Percentiles rank a stretch among this genome's conserved stretches.
These are phyloP conservation scores for Tolmerus cingulatus DNA, from an alignment of 2,888 invertebrate species.

Conservation along the genomic window DNA sequence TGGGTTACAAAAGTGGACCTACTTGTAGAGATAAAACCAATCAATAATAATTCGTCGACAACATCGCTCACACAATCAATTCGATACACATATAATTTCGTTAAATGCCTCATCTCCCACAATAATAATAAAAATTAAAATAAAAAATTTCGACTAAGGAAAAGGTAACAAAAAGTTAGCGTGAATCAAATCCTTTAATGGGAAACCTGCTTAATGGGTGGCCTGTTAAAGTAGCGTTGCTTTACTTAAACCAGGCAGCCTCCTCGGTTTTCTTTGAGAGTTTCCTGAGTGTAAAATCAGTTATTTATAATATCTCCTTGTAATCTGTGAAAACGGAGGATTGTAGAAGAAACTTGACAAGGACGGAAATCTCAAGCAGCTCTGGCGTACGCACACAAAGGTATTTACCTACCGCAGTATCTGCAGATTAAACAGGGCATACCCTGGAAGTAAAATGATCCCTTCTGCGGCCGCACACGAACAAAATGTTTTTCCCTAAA, in stretches of 20 bases:
- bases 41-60: neutral
- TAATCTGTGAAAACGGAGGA: neutral
- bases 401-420: constrained; percentile 12
- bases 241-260: neutral
- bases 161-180: neutral
- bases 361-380: neutral
- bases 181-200: neutral
- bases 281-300: neutral
- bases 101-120: neutral
- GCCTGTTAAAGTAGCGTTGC: neutral
- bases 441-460: constrained; percentile 17
- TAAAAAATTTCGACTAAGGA: neutral
- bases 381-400: neutral
- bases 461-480: neutral
- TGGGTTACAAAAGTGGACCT: neutral
- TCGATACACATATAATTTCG: neutral
- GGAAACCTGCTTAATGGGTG: neutral
- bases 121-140: neutral
- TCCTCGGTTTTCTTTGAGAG: neutral
- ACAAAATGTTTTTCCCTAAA: neutral
- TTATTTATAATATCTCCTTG: neutral
- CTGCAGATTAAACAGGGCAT: neutral
- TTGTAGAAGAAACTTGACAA: neutral
- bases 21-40: neutral
- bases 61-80: neutral